A percentile compares a stretch with the other conserved stretches of the same genome.
phyloP scores from a whole-genome alignment of 2,113 vertebrate species.

The Protobothrops mucrosquamatus region DNA sequence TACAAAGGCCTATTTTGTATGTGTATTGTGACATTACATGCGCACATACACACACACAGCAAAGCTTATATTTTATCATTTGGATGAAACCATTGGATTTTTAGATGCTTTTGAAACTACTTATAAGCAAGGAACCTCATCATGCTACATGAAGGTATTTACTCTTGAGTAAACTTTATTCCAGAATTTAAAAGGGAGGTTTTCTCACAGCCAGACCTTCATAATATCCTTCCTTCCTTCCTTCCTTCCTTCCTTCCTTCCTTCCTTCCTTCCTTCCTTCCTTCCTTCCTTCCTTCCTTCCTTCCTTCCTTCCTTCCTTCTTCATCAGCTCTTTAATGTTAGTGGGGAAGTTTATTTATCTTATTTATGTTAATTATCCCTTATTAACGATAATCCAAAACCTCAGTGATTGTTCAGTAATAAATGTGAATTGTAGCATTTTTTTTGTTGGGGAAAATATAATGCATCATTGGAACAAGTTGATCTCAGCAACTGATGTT shows the following conservation, averaged over 20 bases:
- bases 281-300: too few relatives aligned
- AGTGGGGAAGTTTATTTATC: background rate
- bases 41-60: background rate
- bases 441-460: background rate
- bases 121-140: background rate
- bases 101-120: background rate
- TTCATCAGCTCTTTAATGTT: too few relatives aligned
- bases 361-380: background rate
- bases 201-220: background rate
- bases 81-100: background rate
- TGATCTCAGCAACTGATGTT: background rate
- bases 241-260: background rate
- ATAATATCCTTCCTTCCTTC: background rate
- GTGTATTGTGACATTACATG: background rate
- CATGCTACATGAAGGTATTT: background rate
- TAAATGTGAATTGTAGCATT: background rate
- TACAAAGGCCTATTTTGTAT: background rate
- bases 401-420: background rate
- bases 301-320: too few relatives aligned
- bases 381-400: background rate
- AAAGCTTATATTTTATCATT: background rate
- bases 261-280: too few relatives aligned
- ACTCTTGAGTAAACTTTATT: background rate
- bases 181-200: background rate
- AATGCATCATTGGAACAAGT: background rate